Percentiles rank a stretch among this genome's conserved stretches.
Conservation (phyloP, 2,888 invertebrate genomes). For the Entomobrya proxima region DNA sequence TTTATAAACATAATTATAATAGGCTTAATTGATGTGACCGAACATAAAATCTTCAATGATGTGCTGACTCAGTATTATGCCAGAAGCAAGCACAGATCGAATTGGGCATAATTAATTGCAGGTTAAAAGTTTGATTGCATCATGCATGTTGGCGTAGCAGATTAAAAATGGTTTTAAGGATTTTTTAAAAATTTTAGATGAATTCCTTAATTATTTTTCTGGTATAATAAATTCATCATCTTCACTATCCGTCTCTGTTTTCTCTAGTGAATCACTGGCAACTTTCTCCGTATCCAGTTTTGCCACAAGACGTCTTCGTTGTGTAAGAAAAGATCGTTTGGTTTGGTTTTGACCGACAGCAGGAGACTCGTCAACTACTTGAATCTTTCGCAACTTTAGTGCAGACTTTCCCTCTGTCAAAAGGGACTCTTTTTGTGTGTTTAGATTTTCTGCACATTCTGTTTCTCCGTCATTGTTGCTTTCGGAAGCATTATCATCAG, state of each 20-base stretch:
- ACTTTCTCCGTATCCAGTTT: conserved; percentile 12
- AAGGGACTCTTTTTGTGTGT: neutral
- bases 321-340: conserved; percentile 18
- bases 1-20: no score
- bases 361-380: neutral
- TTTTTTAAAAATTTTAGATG: neutral
- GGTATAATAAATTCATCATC: conserved; percentile 15
- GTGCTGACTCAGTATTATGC: no score
- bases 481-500: neutral
- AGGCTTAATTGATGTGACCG: no score
- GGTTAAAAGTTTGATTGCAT: neutral
- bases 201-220: neutral
- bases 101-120: neutral
- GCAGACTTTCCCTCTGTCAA: neutral
- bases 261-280: neutral
- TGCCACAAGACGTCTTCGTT: neutral
- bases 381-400: neutral
- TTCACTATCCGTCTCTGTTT: conserved; percentile 26
- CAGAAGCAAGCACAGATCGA: no score
- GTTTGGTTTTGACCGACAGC: neutral
- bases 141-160: no score
- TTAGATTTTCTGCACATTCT: neutral
- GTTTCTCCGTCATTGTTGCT: neutral
- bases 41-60: no score
- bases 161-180: no score